phyloP scores from a whole-genome alignment of 2,797 vertebrate species.

The Pantherophis alleghaniensis region DNA sequence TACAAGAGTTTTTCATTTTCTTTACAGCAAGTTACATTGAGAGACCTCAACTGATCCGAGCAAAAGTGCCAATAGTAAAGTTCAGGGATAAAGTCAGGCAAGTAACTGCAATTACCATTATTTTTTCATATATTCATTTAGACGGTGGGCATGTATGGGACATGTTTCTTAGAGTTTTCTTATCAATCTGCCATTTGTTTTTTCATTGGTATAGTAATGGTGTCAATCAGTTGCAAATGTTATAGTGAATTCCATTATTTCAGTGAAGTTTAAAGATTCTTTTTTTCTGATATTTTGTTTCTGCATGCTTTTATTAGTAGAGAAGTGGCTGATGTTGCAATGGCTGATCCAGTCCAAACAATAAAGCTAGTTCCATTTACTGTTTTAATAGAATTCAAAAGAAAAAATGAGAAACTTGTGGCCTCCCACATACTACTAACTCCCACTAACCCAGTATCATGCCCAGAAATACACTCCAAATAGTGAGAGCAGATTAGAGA shows the following conservation, averaged over 20 bases:
- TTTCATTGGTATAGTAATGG: not conserved
- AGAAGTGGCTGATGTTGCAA: not conserved
- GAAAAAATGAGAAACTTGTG: not conserved
- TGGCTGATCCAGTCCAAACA: not conserved
- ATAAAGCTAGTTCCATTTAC: not conserved
- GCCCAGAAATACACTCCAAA: not conserved
- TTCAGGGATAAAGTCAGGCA: constrained; percentile 95
- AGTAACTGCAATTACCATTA: constrained; percentile 45
- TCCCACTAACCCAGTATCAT: not conserved
- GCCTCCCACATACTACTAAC: not conserved
- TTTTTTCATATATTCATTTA: not conserved
- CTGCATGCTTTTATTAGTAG: not conserved
- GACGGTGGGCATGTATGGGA: not conserved
- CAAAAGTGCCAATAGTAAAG: constrained; percentile 97
- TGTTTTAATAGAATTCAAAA: not conserved
- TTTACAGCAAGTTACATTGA: constrained; percentile 79
- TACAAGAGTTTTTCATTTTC: constrained; percentile 21
- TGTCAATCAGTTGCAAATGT: not conserved
- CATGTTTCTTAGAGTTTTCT: not conserved
- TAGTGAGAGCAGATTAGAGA: not conserved
- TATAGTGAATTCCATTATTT: not conserved
- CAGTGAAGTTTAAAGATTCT: not conserved
- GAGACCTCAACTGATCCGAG: constrained; percentile 88
- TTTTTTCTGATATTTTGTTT: not conserved
- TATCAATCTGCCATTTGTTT: not conserved